Conservation (phyloP, 2,888 invertebrate genomes). For the Barypeithes pellucidus region DNA sequence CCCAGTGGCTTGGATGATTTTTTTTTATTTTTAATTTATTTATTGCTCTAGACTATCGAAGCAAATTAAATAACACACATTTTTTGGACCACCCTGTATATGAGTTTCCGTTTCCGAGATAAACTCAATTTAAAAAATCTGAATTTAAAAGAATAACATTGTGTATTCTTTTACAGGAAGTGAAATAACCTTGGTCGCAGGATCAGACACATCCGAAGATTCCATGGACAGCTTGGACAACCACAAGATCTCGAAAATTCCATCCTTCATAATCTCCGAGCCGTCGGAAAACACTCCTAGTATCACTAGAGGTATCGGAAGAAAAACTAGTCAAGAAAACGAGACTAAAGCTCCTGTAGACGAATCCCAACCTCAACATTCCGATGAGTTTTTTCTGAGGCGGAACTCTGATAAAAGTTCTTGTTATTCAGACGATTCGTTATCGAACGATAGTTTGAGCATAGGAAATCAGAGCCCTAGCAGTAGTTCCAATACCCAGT, state of each 20-base stretch:
- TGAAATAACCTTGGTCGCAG: conserved; percentile 84
- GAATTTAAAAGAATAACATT: neutral
- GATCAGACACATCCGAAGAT: conserved; percentile 82
- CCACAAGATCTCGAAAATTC: conserved; percentile 71
- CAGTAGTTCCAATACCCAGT: conserved; percentile 67
- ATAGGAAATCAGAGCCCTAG: conserved; percentile 70
- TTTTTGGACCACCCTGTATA: no score
- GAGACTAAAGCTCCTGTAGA: conserved; percentile 64
- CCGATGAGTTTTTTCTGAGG: conserved; percentile 72
- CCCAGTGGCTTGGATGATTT: no score
- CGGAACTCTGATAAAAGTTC: conserved; percentile 81
- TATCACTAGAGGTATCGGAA: conserved; percentile 80
- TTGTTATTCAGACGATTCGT: conserved; percentile 82
- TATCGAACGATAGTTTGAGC: conserved; percentile 78
- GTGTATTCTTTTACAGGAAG: conserved; percentile 77
- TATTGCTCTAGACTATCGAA: no score
- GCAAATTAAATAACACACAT: no score
- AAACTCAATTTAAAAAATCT: no score
- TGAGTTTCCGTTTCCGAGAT: no score
- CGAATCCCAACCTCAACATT: conserved; percentile 53
- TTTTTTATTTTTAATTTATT: no score
- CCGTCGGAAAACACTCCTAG: conserved; percentile 85
- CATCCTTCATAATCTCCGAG: conserved; percentile 82
- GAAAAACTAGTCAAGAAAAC: conserved; percentile 78
- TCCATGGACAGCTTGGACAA: conserved; percentile 81